Evolutionary conservation across 2,888 invertebrate genomes (phyloP), one percentile per base, ranked within the genome.

Genomic region (Ennomos erosarius): DNA sequence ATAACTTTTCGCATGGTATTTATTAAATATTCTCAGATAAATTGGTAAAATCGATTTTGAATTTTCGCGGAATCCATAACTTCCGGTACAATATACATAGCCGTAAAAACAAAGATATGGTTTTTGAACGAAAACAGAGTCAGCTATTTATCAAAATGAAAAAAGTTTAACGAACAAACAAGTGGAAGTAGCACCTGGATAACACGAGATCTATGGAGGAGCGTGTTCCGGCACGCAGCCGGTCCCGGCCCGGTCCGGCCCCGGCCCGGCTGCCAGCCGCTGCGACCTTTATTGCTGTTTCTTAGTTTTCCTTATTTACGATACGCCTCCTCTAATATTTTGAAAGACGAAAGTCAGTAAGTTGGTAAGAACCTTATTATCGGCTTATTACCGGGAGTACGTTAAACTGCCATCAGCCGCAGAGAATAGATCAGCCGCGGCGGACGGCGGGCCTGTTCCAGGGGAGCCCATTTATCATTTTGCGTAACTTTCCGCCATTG

Each of bases 231-330:
- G 46, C 33, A 42, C 34, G 39, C 11, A 11, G 35, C 39, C 43
- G 10, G 55, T 16, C 39, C 39, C 26, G 43, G 13, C 53, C 37
- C 10, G 5, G 36, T 13, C 10, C 10, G 12, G 49, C 42, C 34
- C 49, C 39, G 26, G 37, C 13, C 53, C 34, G 48, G 42, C 26
- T 48, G 35, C 45, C 45, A 26, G 26, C 11, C 13, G 33, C 34
- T 36, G 6, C 26, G 26, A 6, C 5, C 26, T 59, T 59, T 62
- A 65, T 65, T 56, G 60, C 49, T 57, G 59, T 61, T 60, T 39
- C 59, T 54, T 54, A 59, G 58, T 63, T 52, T 42, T 37, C 52
- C 52, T 64, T 67, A 62, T 64, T 67, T 67, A 64, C 48, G 64
- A 57, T 57, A 40, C 43, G 49, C 46, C 44, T 59, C 55, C 46